Base-by-base conservation (phyloP, 2,797 vertebrate genomes). In the Pipistrellus pipistrellus region DNA sequence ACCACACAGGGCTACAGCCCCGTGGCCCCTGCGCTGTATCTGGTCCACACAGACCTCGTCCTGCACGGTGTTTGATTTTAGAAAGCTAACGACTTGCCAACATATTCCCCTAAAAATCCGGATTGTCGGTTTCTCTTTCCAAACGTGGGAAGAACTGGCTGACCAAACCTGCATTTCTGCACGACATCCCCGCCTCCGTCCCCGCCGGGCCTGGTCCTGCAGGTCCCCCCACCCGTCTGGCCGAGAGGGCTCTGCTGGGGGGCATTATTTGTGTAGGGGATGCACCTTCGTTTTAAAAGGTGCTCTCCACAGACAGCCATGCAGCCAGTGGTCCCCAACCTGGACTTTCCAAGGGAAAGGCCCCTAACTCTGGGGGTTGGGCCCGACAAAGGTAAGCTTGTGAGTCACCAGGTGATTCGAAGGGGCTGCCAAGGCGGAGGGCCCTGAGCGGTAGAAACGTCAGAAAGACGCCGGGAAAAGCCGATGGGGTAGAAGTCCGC, bases 161-260 rank as follows among this genome's bases (percentile, higher is more conserved):
- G 6, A n/a, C 1, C 0, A 30, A 8, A 53, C 15, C 38, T 1
- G 0, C 41, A 0, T 6, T n/a, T 44, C 68, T 48, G 30, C 14
- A 1, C 2, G 30, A n/a, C 12, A 0, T 27, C 44, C 3, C 0
- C 0, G 4, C 23, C 0, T 5, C 14, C 3, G 68, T 1, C 1
- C 1, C 66, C 11, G 18, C 35, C 17, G 0, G 4, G 77, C n/a
- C 35, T 1, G 15, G 41, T 32, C 38, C 14, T 11, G n/a, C 15
- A 5, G 32, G 25, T 44, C 57, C 48, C 0, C 0, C 18, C 1
- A 9, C 21, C 64, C 27, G 32, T 46, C n/a, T 1, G 14, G 64
- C 44, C 30, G 15, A 1, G 2, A 32, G 35, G 55, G 1, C 30
- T 48, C 59, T n/a, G 57, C n/a, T 0, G 9, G 55, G 3, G 0